phyloP scores from a whole-genome alignment of 2,113 vertebrate genomes.

The Ptilonorhynchus violaceus region DNA sequence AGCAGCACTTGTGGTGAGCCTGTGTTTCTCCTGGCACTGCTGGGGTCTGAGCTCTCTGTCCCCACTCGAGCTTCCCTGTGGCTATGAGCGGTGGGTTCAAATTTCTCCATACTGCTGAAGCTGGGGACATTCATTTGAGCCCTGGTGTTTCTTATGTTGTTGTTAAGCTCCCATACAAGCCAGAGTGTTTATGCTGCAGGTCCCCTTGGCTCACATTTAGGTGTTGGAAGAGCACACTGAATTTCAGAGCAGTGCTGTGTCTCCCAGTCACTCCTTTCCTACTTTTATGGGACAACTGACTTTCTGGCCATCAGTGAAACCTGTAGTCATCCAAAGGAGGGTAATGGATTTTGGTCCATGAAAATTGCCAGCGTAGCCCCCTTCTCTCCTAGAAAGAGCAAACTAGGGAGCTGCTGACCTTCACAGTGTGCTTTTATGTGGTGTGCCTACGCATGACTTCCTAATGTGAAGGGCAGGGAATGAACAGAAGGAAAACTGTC shows the following conservation, averaged over 20 bases:
- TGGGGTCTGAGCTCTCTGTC: not conserved
- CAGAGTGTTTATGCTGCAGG: not conserved
- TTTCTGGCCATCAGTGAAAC: not conserved
- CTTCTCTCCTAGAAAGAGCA: not conserved
- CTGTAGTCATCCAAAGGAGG: not conserved
- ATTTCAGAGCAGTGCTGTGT: not conserved
- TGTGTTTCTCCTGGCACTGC: not conserved
- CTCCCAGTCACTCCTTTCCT: not conserved
- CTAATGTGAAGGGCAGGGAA: conserved; percentile 28
- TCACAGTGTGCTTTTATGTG: not conserved
- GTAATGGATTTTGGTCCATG: not conserved
- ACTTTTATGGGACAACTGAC: not conserved
- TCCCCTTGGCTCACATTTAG: not conserved
- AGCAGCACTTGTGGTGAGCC: not conserved
- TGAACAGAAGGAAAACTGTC: not conserved
- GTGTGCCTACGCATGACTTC: not conserved
- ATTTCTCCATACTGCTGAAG: not conserved
- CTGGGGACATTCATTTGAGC: not conserved
- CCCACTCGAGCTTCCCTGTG: not conserved
- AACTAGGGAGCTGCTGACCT: not conserved
- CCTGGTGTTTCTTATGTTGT: not conserved
- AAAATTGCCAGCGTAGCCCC: not conserved
- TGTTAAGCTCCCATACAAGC: not conserved
- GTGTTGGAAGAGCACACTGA: not conserved
- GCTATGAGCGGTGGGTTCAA: not conserved